A percentile compares a stretch with the other conserved stretches of the same genome.
Evolutionary conservation across 1,140 invertebrate species (phyloP).

Genomic region (Zaprionus africanus): DNA sequence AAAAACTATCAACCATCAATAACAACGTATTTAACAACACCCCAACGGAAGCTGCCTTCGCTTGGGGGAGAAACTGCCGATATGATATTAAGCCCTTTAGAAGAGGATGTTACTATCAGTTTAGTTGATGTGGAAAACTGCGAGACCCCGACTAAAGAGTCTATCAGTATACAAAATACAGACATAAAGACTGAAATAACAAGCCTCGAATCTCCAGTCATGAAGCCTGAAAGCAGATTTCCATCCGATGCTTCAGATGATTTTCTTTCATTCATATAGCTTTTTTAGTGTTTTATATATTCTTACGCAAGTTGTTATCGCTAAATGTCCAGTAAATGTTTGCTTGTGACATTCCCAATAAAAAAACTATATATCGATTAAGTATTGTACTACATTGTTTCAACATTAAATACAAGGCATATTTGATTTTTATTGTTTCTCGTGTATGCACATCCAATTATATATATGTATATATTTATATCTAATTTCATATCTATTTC

Average conservation of each 20-base stretch:
- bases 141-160: not conserved
- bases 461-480: conserved; percentile 27
- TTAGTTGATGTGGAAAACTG: not conserved
- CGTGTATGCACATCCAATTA: conserved; percentile 19
- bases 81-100: conserved; percentile 53
- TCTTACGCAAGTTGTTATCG: conserved; percentile 10
- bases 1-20: conserved; percentile 65
- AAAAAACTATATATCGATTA: not conserved
- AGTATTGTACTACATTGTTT: not conserved
- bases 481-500: conserved; percentile 22
- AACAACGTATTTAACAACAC: conserved; percentile 43
- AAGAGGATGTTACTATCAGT: not conserved
- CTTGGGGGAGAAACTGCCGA: not conserved
- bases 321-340: not conserved
- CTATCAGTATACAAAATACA: not conserved
- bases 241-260: conserved; percentile 62
- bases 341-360: not conserved
- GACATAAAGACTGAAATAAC: not conserved
- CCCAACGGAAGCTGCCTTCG: not conserved
- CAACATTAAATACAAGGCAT: conserved; percentile 21
- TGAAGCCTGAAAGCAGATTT: conserved; percentile 13
- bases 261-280: conserved; percentile 47
- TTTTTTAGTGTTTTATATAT: not conserved
- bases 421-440: conserved; percentile 26
- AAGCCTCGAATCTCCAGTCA: not conserved